Base-by-base conservation (phyloP, 2,797 vertebrate species). In the Xenopus petersii region DNA sequence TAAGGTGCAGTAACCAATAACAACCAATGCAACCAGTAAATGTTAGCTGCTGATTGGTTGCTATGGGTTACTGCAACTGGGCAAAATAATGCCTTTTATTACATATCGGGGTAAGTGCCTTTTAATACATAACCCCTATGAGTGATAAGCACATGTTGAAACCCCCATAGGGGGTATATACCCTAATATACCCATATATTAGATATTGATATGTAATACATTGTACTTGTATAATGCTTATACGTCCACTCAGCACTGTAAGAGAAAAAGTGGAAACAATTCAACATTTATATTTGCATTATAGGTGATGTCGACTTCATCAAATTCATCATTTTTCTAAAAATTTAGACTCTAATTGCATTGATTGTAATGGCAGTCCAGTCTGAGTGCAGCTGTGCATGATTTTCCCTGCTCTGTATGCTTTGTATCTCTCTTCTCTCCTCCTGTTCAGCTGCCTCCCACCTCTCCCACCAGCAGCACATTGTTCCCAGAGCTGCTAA, bases 401-500 rank as follows among this genome's bases (percentile, higher is more conserved):
- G 4, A 17, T 56, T 56, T 60, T 21, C 58, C 51, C 51, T 55
- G 26, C 66, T 60, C 67, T n/a, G 12, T 54, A 58, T 46, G 21
- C 30, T 54, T 54, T 42, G n/a, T 71, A 24, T 70, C 55, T 60
- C 47, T 71, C 73, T 55, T 67, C 58, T 26, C 42, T 15, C 49
- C 49, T 15, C 49, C 49, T 51, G 49, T 51, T 51, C 1, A 51
- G 49, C 49, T 71, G 42, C 60, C 58, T 62, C 21, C n/a, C 48
- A 49, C 54, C 71, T 79, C 67, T 42, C 64, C 60, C 66, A 51
- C 71, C 59, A 69, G 26, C 71, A 69, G 26, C 71, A 69, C 26
- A 72, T 73, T 78, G 70, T 64, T 78, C 70, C 71, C 75, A 78
- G 64, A 78, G 24, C 59, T 64, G 71, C 71, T 70, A 68, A 79